Evolutionary conservation across 1,140 invertebrate genomes (phyloP), one percentile per base, ranked within the genome.

Genomic region (Planococcus citri): DNA sequence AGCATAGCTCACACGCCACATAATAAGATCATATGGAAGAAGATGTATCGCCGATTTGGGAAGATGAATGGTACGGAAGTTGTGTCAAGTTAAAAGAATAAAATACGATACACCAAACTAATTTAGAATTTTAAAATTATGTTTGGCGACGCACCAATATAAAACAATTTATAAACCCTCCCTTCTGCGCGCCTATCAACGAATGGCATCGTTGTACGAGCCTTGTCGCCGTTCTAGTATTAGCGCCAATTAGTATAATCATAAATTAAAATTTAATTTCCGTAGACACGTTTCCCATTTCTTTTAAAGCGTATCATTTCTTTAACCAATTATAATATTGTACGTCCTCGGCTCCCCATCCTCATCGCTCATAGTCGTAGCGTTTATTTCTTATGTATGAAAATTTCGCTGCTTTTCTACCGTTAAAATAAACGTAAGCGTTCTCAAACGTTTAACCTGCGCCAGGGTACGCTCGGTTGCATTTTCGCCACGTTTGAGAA

Each of bases 251-350:
- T 64, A 64, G 60, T 64, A 10, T 24, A 25, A 64, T 25, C 60
- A 64, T 64, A 64, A 64, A 64, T 64, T 64, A 64, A 64, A 24
- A 27, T 64, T 64, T 64, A 64, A 64, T 64, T 64, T 64, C 60
- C 60, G 9, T 27, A 64, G 60, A 64, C 22, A 64, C 60, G 60
- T 64, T 64, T 64, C 25, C n/a, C 25, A 25, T 64, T 64, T 64
- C 60, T 64, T 64, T 64, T 25, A 64, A 24, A 64, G 10, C 60
- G 60, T 64, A 64, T 64, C 60, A 64, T 64, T 64, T 64, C 60
- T 64, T 64, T 27, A 64, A 64, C 60, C 60, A 64, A 64, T 64
- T 64, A 64, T 64, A 4, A 64, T 25, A 64, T 17, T 64, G 6
- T 22, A 25, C 60, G 21, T 64, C 51, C 41, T 51, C n/a, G n/a